Conservation (phyloP, 1,140 invertebrate species). For the Temnothorax longispinosus region DNA sequence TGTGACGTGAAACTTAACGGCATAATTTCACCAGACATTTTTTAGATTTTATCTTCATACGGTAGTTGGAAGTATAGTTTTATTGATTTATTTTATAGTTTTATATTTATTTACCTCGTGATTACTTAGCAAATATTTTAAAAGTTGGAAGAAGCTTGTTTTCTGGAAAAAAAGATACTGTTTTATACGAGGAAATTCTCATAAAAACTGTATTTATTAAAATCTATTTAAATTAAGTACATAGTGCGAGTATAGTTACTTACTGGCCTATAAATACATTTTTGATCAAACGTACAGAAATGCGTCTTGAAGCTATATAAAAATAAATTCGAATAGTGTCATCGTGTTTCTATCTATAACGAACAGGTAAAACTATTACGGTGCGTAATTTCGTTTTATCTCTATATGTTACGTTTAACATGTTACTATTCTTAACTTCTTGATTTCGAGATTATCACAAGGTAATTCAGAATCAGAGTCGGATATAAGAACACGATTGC, state of each 20-base stretch:
- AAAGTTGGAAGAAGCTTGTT: not conserved
- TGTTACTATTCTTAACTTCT: not conserved
- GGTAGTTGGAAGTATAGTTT: not conserved
- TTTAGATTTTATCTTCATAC: not conserved
- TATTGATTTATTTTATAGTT: not conserved
- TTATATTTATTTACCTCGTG: not conserved
- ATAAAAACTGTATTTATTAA: constrained; percentile 58
- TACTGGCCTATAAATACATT: constrained; percentile 34
- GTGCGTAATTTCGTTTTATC: not conserved
- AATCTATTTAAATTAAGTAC: constrained; percentile 62
- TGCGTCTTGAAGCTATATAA: constrained; percentile 34
- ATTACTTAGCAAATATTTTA: not conserved
- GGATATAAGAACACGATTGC: constrained; percentile 19
- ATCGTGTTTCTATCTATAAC: not conserved
- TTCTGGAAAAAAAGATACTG: not conserved
- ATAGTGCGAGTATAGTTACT: constrained; percentile 22
- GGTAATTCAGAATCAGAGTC: not conserved
- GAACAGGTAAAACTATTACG: not conserved
- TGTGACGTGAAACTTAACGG: not conserved
- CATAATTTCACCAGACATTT: not conserved
- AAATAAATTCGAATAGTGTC: constrained; percentile 56
- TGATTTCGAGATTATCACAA: constrained; percentile 2
- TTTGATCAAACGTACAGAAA: not conserved
- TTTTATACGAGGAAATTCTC: not conserved
- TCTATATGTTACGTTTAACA: not conserved